Base-by-base conservation (phyloP, 1,140 invertebrate genomes). In the Chironomus striatipennis region DNA sequence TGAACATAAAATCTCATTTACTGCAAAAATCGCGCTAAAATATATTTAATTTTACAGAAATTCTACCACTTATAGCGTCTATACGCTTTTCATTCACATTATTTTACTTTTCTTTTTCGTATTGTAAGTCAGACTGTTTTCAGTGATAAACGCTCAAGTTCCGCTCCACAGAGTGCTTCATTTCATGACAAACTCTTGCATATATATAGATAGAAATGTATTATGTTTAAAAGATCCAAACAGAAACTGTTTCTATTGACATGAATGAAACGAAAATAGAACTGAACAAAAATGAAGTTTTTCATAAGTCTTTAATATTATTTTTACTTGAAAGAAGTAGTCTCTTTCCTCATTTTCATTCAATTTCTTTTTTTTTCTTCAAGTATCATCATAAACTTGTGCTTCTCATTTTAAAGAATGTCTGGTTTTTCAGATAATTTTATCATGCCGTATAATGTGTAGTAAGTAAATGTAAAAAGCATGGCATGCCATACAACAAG, bases 391-490 rank as follows among this genome's bases (percentile, higher is more conserved):
- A 70, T 70, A 70, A 70, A 70, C 65, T 70, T 70, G 17, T 17
- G 18, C 65, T 70, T 70, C 20, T 70, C 17, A 8, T 20, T 70
- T 70, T 70, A 21, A 20, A 20, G 65, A 70, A 70, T 70, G 65
- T 70, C 65, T 70, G 65, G 65, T 70, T 70, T 70, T 20, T 17
- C 18, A 57, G 47, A 57, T 57, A 57, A 57, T 57, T 57, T 57
- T 57, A 57, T 57, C 47, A 15, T 57, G 47, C 12, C 47, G 15
- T 57, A 57, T 57, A 57, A n/a, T n/a, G n/a, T n/a, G 12, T 57
- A 12, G 47, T 57, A n/a, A 57, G 47, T 57, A n/a, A 57, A 57
- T 57, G 12, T 57, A 57, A 57, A 57, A 5, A n/a, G 47, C 47
- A 57, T 57, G n/a, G 47, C 47, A 15, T 57, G n/a, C 47, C 47